phyloP scores from a whole-genome alignment of 92 coral and sea anemone genomes.

The Paramuricea clavata region DNA sequence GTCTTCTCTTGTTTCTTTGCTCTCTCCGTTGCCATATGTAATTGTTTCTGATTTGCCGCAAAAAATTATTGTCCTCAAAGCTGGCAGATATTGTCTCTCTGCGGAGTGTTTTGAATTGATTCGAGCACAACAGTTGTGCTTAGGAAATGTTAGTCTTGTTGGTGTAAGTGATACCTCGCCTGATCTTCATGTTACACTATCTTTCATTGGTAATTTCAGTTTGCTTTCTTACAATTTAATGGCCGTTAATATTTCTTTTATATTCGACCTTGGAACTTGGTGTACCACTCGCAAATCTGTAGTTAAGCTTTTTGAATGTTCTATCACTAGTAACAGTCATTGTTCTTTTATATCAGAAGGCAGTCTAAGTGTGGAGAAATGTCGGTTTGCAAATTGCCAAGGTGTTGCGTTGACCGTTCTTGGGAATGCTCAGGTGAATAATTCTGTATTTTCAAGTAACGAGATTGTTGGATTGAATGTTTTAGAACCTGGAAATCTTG shows the following conservation, averaged over 20 bases:
- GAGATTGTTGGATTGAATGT: conserved; percentile 74
- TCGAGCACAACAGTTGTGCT: not conserved
- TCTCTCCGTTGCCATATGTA: not conserved
- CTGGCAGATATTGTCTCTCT: not conserved
- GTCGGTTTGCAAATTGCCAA: conserved; percentile 66
- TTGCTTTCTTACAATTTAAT: not conserved
- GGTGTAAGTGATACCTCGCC: not conserved
- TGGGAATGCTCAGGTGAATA: conserved; percentile 50
- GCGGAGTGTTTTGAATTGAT: not conserved
- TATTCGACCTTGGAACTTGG: not conserved
- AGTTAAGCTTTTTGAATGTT: not conserved
- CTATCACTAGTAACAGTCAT: not conserved
- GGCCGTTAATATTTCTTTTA: conserved; percentile 1
- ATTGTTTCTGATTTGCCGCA: not conserved
- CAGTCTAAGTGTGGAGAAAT: conserved; percentile 61
- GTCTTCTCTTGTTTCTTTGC: not conserved
- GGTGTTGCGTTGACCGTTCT: conserved; percentile 52
- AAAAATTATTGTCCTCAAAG: not conserved
- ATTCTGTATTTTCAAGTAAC: conserved; percentile 56
- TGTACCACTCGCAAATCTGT: not conserved
- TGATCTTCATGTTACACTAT: not conserved
- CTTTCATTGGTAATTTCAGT: not conserved
- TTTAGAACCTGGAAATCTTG: conserved; percentile 67
- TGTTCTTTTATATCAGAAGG: conserved; percentile 34
- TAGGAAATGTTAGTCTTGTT: not conserved